A percentile compares a stretch with the other conserved stretches of the same genome.
Evolutionary conservation across 1,140 invertebrate genomes (phyloP).

Genomic region (Heliconius eleuchia): DNA sequence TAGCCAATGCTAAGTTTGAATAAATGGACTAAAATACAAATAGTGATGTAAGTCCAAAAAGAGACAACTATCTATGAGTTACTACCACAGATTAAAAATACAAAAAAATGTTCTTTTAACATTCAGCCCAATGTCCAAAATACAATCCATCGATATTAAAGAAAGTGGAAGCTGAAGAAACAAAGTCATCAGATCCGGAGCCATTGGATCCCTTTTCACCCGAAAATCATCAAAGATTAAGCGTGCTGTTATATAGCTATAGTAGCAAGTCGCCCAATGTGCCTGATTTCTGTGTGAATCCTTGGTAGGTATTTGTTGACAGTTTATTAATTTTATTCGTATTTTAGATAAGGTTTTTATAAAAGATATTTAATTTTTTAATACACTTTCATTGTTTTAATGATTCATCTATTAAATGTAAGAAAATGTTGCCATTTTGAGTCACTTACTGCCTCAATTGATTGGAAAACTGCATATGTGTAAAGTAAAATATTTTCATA

Average conservation of each 20-base stretch:
- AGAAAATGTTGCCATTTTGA: too few relatives aligned
- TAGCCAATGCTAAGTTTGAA: too few relatives aligned
- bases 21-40: too few relatives aligned
- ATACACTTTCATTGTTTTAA: too few relatives aligned
- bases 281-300: slow-evolving; percentile 94
- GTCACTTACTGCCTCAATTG: too few relatives aligned
- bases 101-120: not conserved
- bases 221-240: slow-evolving; percentile 92
- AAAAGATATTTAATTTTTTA: too few relatives aligned
- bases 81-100: not conserved
- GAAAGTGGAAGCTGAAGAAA: slow-evolving; percentile 44
- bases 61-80: too few relatives aligned
- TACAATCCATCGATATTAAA: slow-evolving; percentile 61
- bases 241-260: slow-evolving; percentile 96
- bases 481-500: too few relatives aligned
- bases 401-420: too few relatives aligned
- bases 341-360: too few relatives aligned
- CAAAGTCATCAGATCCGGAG: slow-evolving; percentile 41
- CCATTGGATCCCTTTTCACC: slow-evolving; percentile 91
- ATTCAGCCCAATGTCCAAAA: slow-evolving; percentile 58
- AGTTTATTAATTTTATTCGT: not conserved
- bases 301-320: slow-evolving; percentile 84
- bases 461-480: too few relatives aligned
- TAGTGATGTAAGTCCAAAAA: too few relatives aligned
- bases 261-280: slow-evolving; percentile 90